Evolutionary conservation across 2,888 invertebrate species (phyloP).

Genomic region (Hydraecia micacea): DNA sequence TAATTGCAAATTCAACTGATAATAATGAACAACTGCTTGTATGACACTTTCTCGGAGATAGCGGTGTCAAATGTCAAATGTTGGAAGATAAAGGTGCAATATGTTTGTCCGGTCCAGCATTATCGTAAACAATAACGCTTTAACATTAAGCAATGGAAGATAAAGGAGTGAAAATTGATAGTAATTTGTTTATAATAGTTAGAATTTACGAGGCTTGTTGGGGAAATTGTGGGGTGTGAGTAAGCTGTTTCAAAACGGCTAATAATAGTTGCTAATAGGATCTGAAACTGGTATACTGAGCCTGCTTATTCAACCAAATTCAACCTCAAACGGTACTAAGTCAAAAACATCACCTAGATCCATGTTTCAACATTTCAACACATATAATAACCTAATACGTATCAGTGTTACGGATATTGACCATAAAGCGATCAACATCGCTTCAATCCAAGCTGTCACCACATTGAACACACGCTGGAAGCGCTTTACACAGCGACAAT

Average conservation of each 20-base stretch:
- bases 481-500: slow-evolving; percentile 37
- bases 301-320: slow-evolving; percentile 1
- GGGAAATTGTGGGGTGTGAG: slow-evolving; percentile 44
- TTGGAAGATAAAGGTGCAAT: slow-evolving; percentile 71
- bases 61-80: slow-evolving; percentile 78
- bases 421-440: slow-evolving; percentile 21
- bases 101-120: slow-evolving; percentile 67
- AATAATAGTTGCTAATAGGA: slow-evolving; percentile 24
- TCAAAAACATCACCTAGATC: slow-evolving; percentile 1
- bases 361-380: slow-evolving; percentile 3
- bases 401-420: slow-evolving; percentile 4
- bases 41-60: slow-evolving; percentile 81
- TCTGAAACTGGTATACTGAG: neutral
- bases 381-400: neutral
- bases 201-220: slow-evolving; percentile 48
- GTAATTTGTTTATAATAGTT: slow-evolving; percentile 55
- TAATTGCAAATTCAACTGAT: slow-evolving; percentile 77
- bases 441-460: slow-evolving; percentile 42
- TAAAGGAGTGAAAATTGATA: slow-evolving; percentile 66
- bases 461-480: slow-evolving; percentile 19
- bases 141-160: slow-evolving; percentile 63
- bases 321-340: neutral
- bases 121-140: slow-evolving; percentile 66
- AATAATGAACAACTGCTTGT: slow-evolving; percentile 80
- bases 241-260: slow-evolving; percentile 22